phyloP scores from a whole-genome alignment of 1,140 invertebrate genomes.

The Tetramorium alpestre region DNA sequence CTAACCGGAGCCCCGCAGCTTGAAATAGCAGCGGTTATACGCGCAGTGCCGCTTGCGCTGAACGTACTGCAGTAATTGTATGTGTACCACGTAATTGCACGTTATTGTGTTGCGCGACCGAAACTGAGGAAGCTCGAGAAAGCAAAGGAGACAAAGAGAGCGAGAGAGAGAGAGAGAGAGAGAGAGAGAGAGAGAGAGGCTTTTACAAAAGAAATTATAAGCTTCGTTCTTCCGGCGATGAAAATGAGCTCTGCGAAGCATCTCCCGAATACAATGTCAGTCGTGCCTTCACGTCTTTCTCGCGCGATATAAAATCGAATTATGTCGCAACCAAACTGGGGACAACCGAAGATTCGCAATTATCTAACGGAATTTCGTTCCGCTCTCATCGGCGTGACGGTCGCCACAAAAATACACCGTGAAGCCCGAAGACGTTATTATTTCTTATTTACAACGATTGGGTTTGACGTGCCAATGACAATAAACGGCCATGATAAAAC shows the following conservation, averaged over 20 bases:
- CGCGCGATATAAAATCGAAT: constrained; percentile 57
- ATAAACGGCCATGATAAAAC: constrained; percentile 13
- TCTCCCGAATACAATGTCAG: neutral
- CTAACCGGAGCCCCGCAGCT: constrained; percentile 4
- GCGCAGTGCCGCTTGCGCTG: neutral
- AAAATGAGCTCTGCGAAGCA: neutral
- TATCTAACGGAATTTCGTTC: constrained; percentile 68
- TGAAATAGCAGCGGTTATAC: constrained; percentile 50
- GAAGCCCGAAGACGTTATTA: constrained; percentile 4
- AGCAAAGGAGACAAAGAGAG: neutral
- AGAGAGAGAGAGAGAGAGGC: neutral
- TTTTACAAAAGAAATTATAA: constrained; percentile 31
- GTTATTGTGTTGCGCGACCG: constrained; percentile 43
- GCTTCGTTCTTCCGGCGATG: neutral
- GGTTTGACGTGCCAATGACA: neutral
- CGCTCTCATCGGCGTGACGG: constrained; percentile 33
- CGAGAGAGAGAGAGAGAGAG: neutral
- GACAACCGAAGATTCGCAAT: constrained; percentile 64
- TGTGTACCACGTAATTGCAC: constrained; percentile 51
- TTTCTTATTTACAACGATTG: constrained; percentile 32
- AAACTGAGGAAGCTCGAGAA: constrained; percentile 15
- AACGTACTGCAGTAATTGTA: constrained; percentile 48
- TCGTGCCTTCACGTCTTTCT: neutral
- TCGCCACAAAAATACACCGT: constrained; percentile 33
- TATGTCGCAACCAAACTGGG: constrained; percentile 42